A percentile compares a stretch with the other conserved stretches of the same genome.
Evolutionary conservation across 2,113 vertebrate species (phyloP).

Genomic region (Bagarius yarrelli): DNA sequence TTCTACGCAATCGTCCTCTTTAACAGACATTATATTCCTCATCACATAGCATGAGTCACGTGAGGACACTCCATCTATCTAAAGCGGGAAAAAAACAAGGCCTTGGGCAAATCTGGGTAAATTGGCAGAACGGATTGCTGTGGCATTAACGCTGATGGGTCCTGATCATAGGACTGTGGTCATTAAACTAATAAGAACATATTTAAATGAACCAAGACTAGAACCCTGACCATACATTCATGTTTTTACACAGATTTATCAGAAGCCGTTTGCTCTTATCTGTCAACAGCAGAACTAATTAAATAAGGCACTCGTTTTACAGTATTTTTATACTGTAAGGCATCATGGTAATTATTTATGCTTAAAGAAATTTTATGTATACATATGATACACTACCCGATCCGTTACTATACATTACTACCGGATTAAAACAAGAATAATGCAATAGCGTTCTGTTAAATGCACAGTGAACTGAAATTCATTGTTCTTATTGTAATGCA

Average conservation of each 20-base stretch:
- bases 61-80: constrained; percentile 64
- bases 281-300: constrained; percentile 65
- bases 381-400: neutral
- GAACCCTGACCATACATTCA: constrained; percentile 41
- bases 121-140: constrained; percentile 71
- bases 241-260: constrained; percentile 51
- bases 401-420: neutral
- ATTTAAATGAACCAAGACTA: constrained; percentile 83
- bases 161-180: constrained; percentile 90
- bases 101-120: constrained; percentile 74
- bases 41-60: constrained; percentile 73
- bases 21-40: constrained; percentile 72
- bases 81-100: constrained; percentile 63
- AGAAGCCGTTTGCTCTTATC: constrained; percentile 55
- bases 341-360: constrained; percentile 38
- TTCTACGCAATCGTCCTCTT: constrained; percentile 65
- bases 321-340: constrained; percentile 71
- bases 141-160: constrained; percentile 92
- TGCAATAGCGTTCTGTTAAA: neutral
- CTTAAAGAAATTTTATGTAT: neutral
- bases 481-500: neutral
- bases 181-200: constrained; percentile 98
- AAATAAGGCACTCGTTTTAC: constrained; percentile 60
- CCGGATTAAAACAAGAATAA: neutral
- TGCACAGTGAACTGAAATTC: neutral